Percentiles rank a stretch among this genome's conserved stretches.
Evolutionary conservation across 1,140 invertebrate species (phyloP).

Genomic region (Neotoxoptera formosana): DNA sequence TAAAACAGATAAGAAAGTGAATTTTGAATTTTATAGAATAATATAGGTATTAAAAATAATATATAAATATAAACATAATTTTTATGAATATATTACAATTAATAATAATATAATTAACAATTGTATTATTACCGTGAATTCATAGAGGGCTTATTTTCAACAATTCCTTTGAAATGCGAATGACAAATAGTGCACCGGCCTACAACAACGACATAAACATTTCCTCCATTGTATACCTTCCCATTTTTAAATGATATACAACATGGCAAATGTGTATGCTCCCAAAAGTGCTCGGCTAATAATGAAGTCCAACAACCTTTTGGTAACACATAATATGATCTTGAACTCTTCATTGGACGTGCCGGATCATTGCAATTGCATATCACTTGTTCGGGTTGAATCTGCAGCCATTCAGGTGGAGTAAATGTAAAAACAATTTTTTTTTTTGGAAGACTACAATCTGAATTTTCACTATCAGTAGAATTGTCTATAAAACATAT

Average conservation of each 20-base stretch:
- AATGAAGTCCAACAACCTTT: not conserved
- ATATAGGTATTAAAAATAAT: too few species aligned
- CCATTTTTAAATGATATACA: not conserved
- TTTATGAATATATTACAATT: too few species aligned
- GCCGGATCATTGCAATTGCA: not conserved
- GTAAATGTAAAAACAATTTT: constrained; percentile 9
- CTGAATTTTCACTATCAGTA: too few species aligned
- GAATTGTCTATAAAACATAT: too few species aligned
- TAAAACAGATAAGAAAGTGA: not conserved
- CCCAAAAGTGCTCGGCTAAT: not conserved
- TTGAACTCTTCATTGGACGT: not conserved
- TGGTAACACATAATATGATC: not conserved
- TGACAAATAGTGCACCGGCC: not conserved
- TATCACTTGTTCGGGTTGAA: not conserved
- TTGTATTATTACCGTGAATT: not conserved
- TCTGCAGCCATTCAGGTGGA: not conserved
- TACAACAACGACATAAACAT: not conserved
- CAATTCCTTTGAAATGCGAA: not conserved
- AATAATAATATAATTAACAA: not conserved
- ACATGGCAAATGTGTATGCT: not conserved
- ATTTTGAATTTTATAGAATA: too few species aligned
- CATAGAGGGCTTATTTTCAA: not conserved
- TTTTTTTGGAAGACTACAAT: not conserved
- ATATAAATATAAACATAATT: too few species aligned
- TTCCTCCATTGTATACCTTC: not conserved